Evolutionary conservation across 2,797 vertebrate species (phyloP).

Genomic region (Cygnus olor): DNA sequence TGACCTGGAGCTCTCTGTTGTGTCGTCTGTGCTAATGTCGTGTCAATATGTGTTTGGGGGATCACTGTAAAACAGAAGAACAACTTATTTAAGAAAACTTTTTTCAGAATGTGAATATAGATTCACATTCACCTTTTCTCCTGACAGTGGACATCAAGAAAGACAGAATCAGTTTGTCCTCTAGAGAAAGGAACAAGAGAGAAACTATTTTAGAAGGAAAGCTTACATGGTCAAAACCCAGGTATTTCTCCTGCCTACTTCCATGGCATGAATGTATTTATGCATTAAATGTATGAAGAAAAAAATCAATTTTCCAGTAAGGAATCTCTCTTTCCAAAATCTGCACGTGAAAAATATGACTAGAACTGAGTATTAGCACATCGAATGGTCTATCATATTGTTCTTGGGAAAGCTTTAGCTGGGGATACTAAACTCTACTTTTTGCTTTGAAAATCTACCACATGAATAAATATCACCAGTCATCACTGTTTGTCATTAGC

Average conservation of each 20-base stretch:
- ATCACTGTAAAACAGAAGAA: not conserved
- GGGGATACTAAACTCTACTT: constrained; percentile 27
- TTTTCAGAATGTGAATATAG: not conserved
- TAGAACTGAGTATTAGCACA: not conserved
- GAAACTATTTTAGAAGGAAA: not conserved
- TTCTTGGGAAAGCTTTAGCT: constrained; percentile 30
- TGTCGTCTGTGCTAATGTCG: rapidly evolving
- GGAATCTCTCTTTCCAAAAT: not conserved
- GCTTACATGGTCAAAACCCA: not conserved
- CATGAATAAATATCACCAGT: constrained; percentile 52
- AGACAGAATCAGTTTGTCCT: not conserved
- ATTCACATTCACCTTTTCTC: not conserved
- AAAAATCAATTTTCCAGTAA: not conserved
- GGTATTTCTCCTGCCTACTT: not conserved
- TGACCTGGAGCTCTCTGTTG: not conserved
- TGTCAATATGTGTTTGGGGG: not conserved
- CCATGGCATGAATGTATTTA: not conserved
- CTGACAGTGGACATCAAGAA: not conserved
- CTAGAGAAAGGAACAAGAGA: not conserved
- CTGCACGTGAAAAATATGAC: not conserved
- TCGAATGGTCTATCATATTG: constrained; percentile 15
- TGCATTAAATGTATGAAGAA: not conserved
- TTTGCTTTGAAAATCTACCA: constrained; percentile 40
- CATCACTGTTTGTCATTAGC: constrained; percentile 58
- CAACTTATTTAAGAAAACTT: not conserved